Conservation (phyloP, 2,888 invertebrate genomes). For the Fragum whitleyi region DNA sequence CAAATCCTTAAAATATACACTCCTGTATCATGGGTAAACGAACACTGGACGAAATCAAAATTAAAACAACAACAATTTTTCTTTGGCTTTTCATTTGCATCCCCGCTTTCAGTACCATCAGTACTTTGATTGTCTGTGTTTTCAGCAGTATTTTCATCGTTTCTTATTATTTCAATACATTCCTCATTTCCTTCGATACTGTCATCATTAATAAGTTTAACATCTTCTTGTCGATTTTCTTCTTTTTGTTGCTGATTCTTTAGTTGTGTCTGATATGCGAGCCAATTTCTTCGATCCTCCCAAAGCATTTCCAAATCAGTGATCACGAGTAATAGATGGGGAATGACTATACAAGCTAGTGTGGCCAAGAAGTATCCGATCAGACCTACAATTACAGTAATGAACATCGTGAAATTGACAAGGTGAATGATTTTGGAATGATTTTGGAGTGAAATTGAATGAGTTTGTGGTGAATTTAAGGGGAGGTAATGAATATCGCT, state of each 20-base stretch:
- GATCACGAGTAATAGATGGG: background rate
- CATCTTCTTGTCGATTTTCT: background rate
- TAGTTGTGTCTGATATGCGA: background rate
- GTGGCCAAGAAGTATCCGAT: slow-evolving; percentile 5
- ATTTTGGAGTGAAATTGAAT: too few relatives aligned
- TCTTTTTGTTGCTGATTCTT: background rate
- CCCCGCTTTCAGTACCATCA: background rate
- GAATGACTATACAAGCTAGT: slow-evolving; percentile 7
- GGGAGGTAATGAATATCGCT: too few relatives aligned
- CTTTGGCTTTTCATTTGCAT: background rate
- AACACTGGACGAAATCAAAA: background rate
- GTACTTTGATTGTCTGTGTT: slow-evolving; percentile 1
- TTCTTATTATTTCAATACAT: background rate
- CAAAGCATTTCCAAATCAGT: slow-evolving; percentile 4
- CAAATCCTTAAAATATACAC: background rate
- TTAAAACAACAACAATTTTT: background rate
- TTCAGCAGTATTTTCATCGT: background rate
- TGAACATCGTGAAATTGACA: too few relatives aligned
- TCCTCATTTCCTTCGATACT: background rate
- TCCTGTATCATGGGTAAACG: background rate
- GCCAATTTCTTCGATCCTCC: slow-evolving; percentile 11
- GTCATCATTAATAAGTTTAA: background rate
- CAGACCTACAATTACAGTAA: slow-evolving; percentile 1
- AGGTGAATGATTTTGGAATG: too few relatives aligned
- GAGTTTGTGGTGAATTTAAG: too few relatives aligned